phyloP scores from a whole-genome alignment of 2,888 invertebrate species.

The Scaeva pyrastri region DNA sequence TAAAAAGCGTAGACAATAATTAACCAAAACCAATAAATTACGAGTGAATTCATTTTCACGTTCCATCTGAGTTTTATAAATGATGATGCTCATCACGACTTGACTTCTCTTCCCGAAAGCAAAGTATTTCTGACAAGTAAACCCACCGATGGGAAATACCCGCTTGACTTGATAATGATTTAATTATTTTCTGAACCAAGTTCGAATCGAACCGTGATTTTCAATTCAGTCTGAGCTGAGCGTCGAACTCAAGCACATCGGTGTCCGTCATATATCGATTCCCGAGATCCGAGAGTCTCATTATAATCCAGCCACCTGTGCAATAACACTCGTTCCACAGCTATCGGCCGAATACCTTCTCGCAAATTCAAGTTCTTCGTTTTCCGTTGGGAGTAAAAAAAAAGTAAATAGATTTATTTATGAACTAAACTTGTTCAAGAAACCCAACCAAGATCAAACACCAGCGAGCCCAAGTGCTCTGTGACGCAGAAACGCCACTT shows the following conservation, averaged over 20 bases:
- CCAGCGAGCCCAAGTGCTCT: no score
- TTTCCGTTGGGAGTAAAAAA: constrained; percentile 20
- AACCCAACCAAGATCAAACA: constrained; percentile 31
- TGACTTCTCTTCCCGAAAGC: not conserved
- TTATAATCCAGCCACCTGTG: not conserved
- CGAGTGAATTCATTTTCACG: not conserved
- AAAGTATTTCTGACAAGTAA: constrained; percentile 60
- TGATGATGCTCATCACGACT: not conserved
- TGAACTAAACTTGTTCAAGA: constrained; percentile 50
- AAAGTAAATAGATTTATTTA: constrained; percentile 5
- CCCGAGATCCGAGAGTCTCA: not conserved
- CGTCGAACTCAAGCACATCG: constrained; percentile 51
- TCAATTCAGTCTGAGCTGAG: constrained; percentile 48
- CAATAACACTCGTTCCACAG: constrained; percentile 46
- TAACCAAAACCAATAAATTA: not conserved
- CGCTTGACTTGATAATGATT: constrained; percentile 21
- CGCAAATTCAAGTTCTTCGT: constrained; percentile 30
- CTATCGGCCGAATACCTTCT: not conserved
- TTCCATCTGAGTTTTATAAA: not conserved
- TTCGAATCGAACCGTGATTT: constrained; percentile 57
- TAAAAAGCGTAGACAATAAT: not conserved
- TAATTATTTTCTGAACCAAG: constrained; percentile 8
- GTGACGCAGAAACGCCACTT: constrained; percentile 36
- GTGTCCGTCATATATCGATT: constrained; percentile 34
- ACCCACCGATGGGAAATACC: constrained; percentile 50